Evolutionary conservation across 2,797 vertebrate genomes (phyloP).

Genomic region (Ctenosaura bakeri): DNA sequence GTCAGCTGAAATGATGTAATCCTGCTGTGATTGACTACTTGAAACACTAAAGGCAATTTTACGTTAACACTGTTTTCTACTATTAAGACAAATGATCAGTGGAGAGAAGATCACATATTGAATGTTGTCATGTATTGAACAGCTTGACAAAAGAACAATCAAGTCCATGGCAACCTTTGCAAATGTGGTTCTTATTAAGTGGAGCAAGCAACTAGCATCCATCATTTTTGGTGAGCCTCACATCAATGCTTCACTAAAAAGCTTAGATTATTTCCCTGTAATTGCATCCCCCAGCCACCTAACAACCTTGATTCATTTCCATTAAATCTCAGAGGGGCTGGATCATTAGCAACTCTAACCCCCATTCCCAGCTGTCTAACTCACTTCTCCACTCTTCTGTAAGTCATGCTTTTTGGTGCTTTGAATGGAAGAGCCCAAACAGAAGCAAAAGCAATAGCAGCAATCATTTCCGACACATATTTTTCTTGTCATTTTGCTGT

Average conservation of each 20-base stretch:
- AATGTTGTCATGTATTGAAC: conserved; percentile 18
- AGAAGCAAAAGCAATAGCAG: neutral
- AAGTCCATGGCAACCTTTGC: conserved; percentile 45
- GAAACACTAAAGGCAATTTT: conserved; percentile 44
- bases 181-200: conserved; percentile 71
- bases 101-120: neutral
- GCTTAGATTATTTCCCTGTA: conserved; percentile 75
- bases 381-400: neutral
- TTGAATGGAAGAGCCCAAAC: conserved; percentile 38
- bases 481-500: conserved; percentile 19
- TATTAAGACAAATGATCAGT: conserved; percentile 42
- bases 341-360: conserved; percentile 55
- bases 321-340: conserved; percentile 66
- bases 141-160: conserved; percentile 59
- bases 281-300: conserved; percentile 75
- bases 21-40: conserved; percentile 43
- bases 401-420: conserved; percentile 35
- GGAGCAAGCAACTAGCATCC: conserved; percentile 70
- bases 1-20: conserved; percentile 31
- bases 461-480: neutral
- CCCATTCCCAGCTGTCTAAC: neutral
- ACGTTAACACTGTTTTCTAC: conserved; percentile 14
- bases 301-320: conserved; percentile 71
- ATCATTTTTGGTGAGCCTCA: conserved; percentile 74
- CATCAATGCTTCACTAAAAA: conserved; percentile 73